Base-by-base conservation (phyloP, 2,797 vertebrate species). In the Chaunax sp. region DNA sequence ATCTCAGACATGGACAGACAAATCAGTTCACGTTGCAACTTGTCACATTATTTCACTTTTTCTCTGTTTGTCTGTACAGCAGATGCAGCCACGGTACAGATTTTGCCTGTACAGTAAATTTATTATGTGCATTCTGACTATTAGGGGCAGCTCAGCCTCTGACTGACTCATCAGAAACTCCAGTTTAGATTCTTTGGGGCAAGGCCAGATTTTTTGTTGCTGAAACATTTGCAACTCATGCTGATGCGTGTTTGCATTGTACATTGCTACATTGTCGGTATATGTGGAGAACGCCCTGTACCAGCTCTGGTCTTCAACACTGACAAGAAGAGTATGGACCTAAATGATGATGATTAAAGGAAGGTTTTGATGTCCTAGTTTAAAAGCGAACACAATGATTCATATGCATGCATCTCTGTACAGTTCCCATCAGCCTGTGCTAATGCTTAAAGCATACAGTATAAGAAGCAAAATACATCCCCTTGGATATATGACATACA, bases 401-500 rank as follows among this genome's bases (percentile, higher is more conserved):
- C 23, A 12, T 37, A 59, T 20, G 16, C n/a, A 33, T 23, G 9
- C 23, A 33, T 30, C n/a, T 23, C 22, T 35, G 49, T 8, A 35
- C 37, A 26, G 1, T 52, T 57, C 28, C 13, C 19, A 37, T 23
- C 35, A 56, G 35, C 63, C 33, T 55, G 30, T 55, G 20, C 30
- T 51, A 61, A 69, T 62, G 38, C 56, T 49, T 49, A 40, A 56
- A 35, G 43, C 14, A 26, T 23, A 45, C 2, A 65, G 18, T 23
- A 56, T n/a, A 53, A 64, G 18, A 38, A 0, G 3, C 14, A n/a
- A 23, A 49, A 2, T 33, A 49, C 12, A 4, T 73, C 72, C 23
- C 15, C 11, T 55, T 33, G 28, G n/a, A 47, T 20, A 40, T 16
- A 60, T 57, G 63, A 67, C 45, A 68, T 35, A 43, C 22, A 66